Conservation (phyloP, 2,888 invertebrate species). For the Sesamia inferens region DNA sequence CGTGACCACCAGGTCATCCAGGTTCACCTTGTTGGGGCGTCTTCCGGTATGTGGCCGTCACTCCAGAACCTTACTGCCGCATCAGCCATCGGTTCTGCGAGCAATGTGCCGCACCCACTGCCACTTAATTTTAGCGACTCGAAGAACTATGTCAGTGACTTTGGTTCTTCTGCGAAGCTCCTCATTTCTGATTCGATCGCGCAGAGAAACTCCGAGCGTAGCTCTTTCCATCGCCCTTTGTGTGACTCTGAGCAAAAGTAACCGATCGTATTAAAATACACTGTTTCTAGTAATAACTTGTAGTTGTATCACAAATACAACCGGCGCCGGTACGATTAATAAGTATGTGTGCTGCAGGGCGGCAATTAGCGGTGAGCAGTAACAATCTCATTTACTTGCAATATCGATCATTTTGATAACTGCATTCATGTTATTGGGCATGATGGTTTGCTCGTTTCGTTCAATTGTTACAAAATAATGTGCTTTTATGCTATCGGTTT, state of each 20-base stretch:
- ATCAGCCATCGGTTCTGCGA: no score
- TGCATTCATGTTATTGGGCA: conserved; percentile 9
- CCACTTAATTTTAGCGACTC: no score
- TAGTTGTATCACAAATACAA: conserved; percentile 31
- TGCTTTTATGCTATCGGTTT: neutral
- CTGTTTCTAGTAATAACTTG: conserved; percentile 11
- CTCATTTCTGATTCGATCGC: no score
- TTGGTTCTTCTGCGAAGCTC: no score
- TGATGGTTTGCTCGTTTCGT: conserved; percentile 3
- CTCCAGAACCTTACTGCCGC: no score
- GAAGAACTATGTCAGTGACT: no score
- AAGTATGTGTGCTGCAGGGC: conserved; percentile 2
- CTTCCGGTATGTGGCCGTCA: no score
- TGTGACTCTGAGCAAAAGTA: neutral
- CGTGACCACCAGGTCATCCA: no score
- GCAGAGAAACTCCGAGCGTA: no score
- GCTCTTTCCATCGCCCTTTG: no score
- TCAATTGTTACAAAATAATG: neutral
- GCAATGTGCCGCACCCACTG: no score
- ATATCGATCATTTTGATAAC: conserved; percentile 33
- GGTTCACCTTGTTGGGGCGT: no score
- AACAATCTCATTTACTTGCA: conserved; percentile 28
- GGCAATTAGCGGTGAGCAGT: conserved; percentile 35
- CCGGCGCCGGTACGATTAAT: conserved; percentile 27
- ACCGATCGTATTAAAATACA: neutral